Base-by-base conservation (phyloP, 2,888 invertebrate species). In the Operophtera brumata region DNA sequence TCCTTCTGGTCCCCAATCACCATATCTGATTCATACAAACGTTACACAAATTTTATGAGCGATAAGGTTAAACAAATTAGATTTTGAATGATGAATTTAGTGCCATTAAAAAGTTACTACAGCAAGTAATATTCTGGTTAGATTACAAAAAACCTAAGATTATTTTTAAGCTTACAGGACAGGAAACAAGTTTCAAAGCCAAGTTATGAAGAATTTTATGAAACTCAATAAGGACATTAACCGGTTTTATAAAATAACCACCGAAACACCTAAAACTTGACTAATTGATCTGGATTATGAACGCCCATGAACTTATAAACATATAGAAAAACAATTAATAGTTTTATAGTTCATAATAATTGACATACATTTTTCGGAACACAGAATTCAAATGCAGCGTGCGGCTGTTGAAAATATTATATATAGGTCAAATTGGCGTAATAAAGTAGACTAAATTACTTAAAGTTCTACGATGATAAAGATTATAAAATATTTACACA, bases 1-100 rank as follows among this genome's bases (percentile, higher is more conserved):
- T 78, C 73, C 71, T 62, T 74, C 79, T 86, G 85, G 84, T 86
- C 86, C 86, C 82, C 65, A 75, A 78, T 77, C 74, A 82, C 83
- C 84, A 84, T 83, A 80, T 66, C 66, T 72, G 71, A 73, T 66
- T 69, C 62, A 61, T 71, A 66, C 58, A 65, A 61, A 52, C 8
- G 8, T 8, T 36, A 11, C 11, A 13, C 3, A 36, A 1, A 36
- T 40, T 44, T 11, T 28, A 14, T 10, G 36, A 57, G 36, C 40
- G 32, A 46, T 26, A 13, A 40, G 4, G 25, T 35, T 36, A 8
- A 42, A 12, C 36, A 12, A 10, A 20, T 12, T 20, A 39, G 20
- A 12, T 40, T 50, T 26, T 1, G n/a, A 35, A 32, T 40, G 1
- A 30, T 8, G 14, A 14, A 14, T 28, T 41, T 32, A 47, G 45